phyloP scores from a whole-genome alignment of 2,797 vertebrate species.

The Dromococcyx pavoninus region DNA sequence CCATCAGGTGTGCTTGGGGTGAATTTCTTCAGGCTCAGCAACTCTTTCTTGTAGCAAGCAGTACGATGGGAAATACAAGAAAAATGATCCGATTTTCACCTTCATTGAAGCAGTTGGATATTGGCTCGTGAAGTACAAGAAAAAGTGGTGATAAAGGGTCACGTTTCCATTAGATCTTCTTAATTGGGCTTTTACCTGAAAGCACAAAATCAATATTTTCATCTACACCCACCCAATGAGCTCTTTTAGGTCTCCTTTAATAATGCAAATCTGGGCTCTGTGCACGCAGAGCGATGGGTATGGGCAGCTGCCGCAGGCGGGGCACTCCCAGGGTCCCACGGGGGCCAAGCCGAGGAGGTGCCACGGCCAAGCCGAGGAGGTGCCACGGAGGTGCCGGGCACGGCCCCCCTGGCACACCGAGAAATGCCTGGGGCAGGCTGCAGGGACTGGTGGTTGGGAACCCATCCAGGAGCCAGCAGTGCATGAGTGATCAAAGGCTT shows the following conservation, averaged over 20 bases:
- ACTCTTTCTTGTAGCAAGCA: neutral
- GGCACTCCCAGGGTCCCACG: neutral
- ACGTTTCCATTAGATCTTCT: neutral
- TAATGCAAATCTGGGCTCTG: neutral
- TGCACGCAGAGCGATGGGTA: rapidly evolving
- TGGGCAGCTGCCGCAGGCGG: neutral
- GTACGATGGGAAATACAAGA: neutral
- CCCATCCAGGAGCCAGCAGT: rapidly evolving
- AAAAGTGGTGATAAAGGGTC: neutral
- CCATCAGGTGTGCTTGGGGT: neutral
- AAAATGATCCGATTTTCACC: slow-evolving; percentile 7
- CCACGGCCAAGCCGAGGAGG: neutral
- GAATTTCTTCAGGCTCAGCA: neutral
- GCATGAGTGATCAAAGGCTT: rapidly evolving
- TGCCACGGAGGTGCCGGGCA: too few species aligned
- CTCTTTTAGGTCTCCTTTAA: neutral
- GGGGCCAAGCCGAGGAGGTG: neutral
- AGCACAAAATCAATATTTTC: slow-evolving; percentile 43
- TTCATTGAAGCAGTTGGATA: neutral
- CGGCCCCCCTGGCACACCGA: rapidly evolving
- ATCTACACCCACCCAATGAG: neutral
- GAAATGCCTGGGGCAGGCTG: rapidly evolving
- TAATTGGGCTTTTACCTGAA: slow-evolving; percentile 46
- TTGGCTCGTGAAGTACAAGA: neutral
- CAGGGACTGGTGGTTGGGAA: neutral